These are phyloP conservation scores for Carassius auratus DNA, from an alignment of 2,113 vertebrate species.

Conservation along the genomic window DNA sequence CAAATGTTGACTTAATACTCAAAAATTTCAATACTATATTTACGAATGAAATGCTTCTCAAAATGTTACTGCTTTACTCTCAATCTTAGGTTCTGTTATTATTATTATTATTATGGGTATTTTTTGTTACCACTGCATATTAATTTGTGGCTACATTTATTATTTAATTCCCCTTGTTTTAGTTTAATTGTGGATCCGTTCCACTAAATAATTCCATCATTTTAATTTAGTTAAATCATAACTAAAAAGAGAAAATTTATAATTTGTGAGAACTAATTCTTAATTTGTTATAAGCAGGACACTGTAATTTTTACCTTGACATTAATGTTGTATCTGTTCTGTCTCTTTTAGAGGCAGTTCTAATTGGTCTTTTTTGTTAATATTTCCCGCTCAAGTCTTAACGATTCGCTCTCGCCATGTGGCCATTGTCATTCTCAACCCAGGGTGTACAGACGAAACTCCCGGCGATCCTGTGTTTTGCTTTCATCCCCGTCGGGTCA, in stretches of 20 bases:
- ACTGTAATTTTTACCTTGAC: not conserved
- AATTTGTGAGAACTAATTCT: not conserved
- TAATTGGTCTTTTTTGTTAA: not conserved
- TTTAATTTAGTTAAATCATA: not conserved
- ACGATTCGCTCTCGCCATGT: conserved; percentile 15
- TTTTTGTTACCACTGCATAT: not conserved
- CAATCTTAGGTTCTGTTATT: not conserved
- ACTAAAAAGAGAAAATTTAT: not conserved
- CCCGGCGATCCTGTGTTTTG: conserved; percentile 6
- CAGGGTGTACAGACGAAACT: conserved; percentile 14
- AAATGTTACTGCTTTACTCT: too few species aligned
- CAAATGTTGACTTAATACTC: not conserved
- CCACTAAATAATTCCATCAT: too few species aligned
- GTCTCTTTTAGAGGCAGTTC: not conserved
- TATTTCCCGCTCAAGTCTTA: not conserved
- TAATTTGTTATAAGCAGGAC: not conserved
- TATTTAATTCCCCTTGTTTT: not conserved
- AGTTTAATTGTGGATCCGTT: not conserved
- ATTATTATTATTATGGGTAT: not conserved
- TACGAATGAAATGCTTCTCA: not conserved
- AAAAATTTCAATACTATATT: not conserved
- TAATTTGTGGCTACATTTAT: not conserved
- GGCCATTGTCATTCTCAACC: conserved; percentile 33
- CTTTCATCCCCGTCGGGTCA: conserved; percentile 20
- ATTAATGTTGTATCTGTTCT: not conserved